phyloP scores from a whole-genome alignment of 2,797 vertebrate genomes.

The Sebastes dallii region DNA sequence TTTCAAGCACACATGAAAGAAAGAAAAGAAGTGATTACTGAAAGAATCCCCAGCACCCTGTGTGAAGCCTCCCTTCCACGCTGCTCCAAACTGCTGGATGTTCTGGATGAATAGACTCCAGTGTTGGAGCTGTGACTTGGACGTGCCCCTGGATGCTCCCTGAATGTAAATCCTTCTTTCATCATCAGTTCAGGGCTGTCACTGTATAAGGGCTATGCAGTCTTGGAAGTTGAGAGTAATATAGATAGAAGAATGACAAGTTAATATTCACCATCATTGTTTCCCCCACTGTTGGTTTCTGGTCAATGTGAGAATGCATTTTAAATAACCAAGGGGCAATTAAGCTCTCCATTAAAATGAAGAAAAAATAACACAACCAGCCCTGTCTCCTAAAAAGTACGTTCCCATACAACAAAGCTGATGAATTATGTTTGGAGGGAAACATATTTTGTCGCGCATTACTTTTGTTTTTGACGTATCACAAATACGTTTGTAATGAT shows the following conservation, averaged over 20 bases:
- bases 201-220: background rate
- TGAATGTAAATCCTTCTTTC: conserved; percentile 41
- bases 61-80: background rate
- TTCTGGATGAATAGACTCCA: conserved; percentile 52
- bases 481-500: too few relatives aligned
- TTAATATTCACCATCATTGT: background rate
- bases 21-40: background rate
- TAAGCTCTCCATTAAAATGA: background rate
- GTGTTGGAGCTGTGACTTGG: conserved; percentile 42
- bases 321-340: background rate
- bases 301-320: background rate
- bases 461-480: too few relatives aligned
- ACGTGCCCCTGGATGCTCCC: conserved; percentile 39
- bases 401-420: too few relatives aligned
- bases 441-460: too few relatives aligned
- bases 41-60: background rate
- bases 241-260: background rate
- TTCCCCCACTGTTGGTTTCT: background rate
- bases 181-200: conserved; percentile 4
- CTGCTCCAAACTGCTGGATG: conserved; percentile 13
- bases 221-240: background rate
- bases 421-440: too few relatives aligned
- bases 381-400: too few relatives aligned
- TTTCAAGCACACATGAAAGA: background rate
- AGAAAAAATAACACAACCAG: background rate